These are phyloP conservation scores for Drosophila setosimentum DNA, from an alignment of 2,888 invertebrate species.

Conservation along the genomic window DNA sequence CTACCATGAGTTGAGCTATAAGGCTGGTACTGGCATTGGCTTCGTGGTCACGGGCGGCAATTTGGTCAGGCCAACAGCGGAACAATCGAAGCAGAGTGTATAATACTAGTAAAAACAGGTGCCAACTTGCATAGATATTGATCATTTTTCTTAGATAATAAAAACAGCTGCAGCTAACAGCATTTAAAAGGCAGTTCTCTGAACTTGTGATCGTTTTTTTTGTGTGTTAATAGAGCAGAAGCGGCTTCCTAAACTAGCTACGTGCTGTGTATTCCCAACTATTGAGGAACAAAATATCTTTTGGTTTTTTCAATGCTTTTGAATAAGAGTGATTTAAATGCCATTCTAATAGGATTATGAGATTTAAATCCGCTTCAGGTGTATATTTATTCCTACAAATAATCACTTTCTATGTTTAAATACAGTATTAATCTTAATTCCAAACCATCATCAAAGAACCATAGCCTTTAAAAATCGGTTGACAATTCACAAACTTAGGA, in stretches of 20 bases:
- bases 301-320: neutral
- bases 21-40: conserved; percentile 90
- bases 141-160: conserved; percentile 4
- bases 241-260: neutral
- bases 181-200: conserved; percentile 1
- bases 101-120: conserved; percentile 1
- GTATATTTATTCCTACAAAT: neutral
- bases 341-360: too few species aligned
- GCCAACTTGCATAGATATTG: conserved; percentile 24
- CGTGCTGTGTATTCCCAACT: conserved; percentile 24
- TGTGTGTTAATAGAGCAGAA: neutral
- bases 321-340: neutral
- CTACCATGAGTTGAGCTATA: conserved; percentile 90
- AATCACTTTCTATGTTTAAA: neutral
- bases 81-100: conserved; percentile 6
- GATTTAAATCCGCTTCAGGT: too few species aligned
- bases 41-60: conserved; percentile 86
- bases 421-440: neutral
- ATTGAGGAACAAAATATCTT: neutral
- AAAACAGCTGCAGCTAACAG: conserved; percentile 17
- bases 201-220: conserved; percentile 13
- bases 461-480: neutral
- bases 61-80: conserved; percentile 69
- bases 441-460: neutral
- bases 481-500: neutral